Base-by-base conservation (phyloP, 2,888 invertebrate species). In the Nephrotoma flavescens region DNA sequence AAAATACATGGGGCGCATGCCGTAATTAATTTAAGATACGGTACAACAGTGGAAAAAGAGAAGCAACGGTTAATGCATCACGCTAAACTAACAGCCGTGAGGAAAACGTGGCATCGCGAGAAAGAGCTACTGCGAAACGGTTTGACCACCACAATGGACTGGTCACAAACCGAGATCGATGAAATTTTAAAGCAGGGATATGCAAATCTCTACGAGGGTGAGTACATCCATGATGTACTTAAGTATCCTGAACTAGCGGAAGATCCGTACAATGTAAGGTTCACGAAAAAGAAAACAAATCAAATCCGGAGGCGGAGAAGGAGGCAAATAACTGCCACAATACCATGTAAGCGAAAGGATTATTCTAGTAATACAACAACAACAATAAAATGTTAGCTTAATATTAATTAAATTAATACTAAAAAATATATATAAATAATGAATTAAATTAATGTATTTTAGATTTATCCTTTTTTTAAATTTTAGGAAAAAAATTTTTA, bases 31-130 rank as follows among this genome's bases (percentile, higher is more conserved):
- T 92, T 99, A 88, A 94, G 98, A n/a, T 98, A 98, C 90, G 99
- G 99, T 83, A 97, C 98, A 15, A 97, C 96, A 4, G 94, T 96
- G 9, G 97, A 97, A 89, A 95, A 97, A 89, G 98, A 99, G 91
- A 95, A 96, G 89, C 96, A 97, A 90, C 93, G 98, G 57, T 93
- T 98, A 87, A 92, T 98, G 90, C 97, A 97, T 90, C 98, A 98
- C 91, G 98, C 98, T 86, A 97, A 96, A 89, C 92, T 95, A 6
- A 94, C 96, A 42, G 98, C 98, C 0, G 94, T 97, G 85, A 94
- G 96, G 71, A 97, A 97, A 91, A 97, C 98, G 83, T 98, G 98
- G 98, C 96, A 96, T 89, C 94, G 97, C 87, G 98, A 98, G 91
- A 95, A 96, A 88, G 97, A 98, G 90, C 94, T 96, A 4, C 92